A percentile compares a stretch with the other conserved stretches of the same genome.
Evolutionary conservation across 2,113 vertebrate species (phyloP).

Genomic region (Microcebus murinus): DNA sequence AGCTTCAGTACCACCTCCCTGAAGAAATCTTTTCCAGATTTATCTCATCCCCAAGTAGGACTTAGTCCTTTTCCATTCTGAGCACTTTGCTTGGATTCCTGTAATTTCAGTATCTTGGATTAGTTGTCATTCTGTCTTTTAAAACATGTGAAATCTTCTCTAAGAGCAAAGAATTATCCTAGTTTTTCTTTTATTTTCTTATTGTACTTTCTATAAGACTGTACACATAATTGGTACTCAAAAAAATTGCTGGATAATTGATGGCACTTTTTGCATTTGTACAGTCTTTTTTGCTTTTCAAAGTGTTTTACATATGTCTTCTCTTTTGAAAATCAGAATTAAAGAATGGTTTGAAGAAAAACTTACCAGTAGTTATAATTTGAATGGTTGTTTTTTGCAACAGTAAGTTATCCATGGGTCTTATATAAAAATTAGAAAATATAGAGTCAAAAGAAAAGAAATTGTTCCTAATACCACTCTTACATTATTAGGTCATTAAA

Average conservation of each 20-base stretch:
- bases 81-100: background rate
- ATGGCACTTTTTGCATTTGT: background rate
- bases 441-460: background rate
- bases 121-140: background rate
- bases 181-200: background rate
- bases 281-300: background rate
- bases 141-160: background rate
- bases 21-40: background rate
- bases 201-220: background rate
- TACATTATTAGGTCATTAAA: background rate
- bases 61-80: background rate
- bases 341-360: background rate
- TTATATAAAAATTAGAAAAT: constrained; percentile 25
- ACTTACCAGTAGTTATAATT: background rate
- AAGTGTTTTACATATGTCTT: background rate
- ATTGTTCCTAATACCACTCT: background rate
- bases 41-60: background rate
- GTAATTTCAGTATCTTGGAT: background rate
- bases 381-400: background rate
- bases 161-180: background rate
- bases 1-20: background rate
- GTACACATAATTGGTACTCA: background rate
- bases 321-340: constrained; percentile 29
- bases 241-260: background rate
- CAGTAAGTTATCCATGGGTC: background rate